phyloP scores from a whole-genome alignment of 2,113 vertebrate genomes.

The Stictonetta naevosa region DNA sequence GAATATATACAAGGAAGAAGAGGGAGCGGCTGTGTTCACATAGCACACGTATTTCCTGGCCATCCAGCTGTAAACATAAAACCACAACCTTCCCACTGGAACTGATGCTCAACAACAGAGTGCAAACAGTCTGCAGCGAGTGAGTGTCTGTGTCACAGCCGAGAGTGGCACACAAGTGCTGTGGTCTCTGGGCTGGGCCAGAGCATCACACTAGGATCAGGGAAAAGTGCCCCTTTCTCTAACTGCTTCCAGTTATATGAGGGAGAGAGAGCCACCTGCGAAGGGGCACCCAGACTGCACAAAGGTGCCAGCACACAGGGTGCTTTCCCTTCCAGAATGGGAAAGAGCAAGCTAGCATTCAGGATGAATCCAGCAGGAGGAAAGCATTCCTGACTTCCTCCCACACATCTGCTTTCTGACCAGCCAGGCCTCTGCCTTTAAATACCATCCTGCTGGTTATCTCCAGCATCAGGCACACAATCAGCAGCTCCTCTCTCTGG shows the following conservation, averaged over 20 bases:
- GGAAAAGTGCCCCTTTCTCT: neutral
- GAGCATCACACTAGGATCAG: neutral
- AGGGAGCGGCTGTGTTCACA: constrained; percentile 32
- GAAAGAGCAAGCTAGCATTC: neutral
- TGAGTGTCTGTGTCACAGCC: neutral
- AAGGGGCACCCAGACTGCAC: neutral
- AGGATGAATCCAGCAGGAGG: neutral
- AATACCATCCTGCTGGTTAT: neutral
- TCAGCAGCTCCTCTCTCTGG: neutral
- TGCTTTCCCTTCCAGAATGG: neutral
- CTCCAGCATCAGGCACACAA: neutral
- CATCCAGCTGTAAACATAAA: neutral
- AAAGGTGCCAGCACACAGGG: neutral
- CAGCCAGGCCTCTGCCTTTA: neutral
- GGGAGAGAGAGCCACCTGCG: neutral
- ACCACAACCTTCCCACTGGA: neutral
- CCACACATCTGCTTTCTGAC: neutral
- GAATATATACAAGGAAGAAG: constrained; percentile 54
- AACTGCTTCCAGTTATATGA: neutral
- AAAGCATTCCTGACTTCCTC: neutral
- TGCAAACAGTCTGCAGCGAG: neutral
- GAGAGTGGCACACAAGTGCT: neutral
- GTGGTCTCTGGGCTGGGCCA: neutral
- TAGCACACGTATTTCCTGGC: constrained; percentile 31
- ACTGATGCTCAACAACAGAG: neutral